Evolutionary conservation across 2,113 vertebrate genomes (phyloP), one percentile per base, ranked within the genome.

Genomic region (Burhinus oedicnemus): DNA sequence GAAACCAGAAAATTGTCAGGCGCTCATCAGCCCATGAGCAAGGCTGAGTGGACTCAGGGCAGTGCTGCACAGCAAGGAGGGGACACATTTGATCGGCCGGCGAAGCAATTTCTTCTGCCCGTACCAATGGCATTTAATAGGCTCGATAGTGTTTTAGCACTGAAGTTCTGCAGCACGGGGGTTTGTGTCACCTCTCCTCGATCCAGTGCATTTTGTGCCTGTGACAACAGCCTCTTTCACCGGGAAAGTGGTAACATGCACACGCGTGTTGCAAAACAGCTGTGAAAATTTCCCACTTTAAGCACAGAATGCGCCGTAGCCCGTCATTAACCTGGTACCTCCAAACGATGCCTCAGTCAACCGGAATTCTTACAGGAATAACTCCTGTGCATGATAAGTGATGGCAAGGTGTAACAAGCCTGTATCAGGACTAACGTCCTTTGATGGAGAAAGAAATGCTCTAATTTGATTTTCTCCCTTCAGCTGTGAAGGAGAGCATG

Each of bases 1-100:
- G 97, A 98, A 98, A 98, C 97, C 98, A 98, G 99, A 99, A 99
- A 99, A 99, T 99, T 99, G 98, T 98, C 98, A 98, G 96, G 98
- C 97, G 89, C 86, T 90, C 95, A 84, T 94, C 97, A 96, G 95
- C 85, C 87, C 84, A 93, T 0, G 38, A 98, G 89, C 86, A 49
- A 97, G 87, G 93, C 96, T 94, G 95, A 92, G 95, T 65, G 92
- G 89, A 72, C 96, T 96, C 45, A 7, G 89, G 76, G 95, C 82
- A 85, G 42, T 8, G 78, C 97, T 66, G 91, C 17, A 40, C 92
- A 79, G 91, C 64, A 23, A 85, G 87, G 87, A 93, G 87, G 77
- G 94, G 90, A 95, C 64, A 42, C 26, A 2, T 94, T 87, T 29
- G 77, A 93, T 90, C 65, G 75, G 84, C 57, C 87, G 70, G 72